Base-by-base conservation (phyloP, 2,797 vertebrate species). In the Sebastes hubbsi region DNA sequence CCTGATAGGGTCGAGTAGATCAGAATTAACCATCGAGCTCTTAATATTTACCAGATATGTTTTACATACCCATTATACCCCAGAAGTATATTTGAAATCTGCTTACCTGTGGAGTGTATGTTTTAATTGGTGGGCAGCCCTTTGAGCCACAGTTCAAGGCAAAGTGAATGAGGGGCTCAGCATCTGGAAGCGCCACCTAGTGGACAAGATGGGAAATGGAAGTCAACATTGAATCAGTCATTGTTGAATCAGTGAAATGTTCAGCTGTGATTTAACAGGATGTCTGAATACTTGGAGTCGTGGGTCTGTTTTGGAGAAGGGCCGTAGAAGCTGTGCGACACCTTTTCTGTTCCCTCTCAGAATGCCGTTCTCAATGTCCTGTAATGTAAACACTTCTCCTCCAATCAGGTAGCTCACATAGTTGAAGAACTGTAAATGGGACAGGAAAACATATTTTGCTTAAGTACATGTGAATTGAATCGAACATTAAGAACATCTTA, bases 351-450 rank as follows among this genome's bases (percentile, higher is more conserved):
- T 97, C 38, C 95, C 96, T 69, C 96, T 91, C 46, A 96, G 92
- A 16, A 97, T 93, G 0, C 96, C 96, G 12, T 97, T 96, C 88
- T 96, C 96, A 61, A 97, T 96, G 86, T 96, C 96, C 91, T 96
- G 96, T 63, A 96, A 83, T 2, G 96, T 96, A 88, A 95, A 97
- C 58, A 96, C 94, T 75, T 96, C 95, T 52, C 96, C 96, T 80
- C 96, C 96, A 84, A 97, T 97, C 81, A 96, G 90, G 92, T 96
- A 97, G 89, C 96, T 97, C 84, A 96, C 96, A 54, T 95, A 96
- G 88, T 96, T 97, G 74, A 96, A 96, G 90, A 96, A 96, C 96
- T 96, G 62, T 3, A 72, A 61, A 72, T 3, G 25, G 27, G 8
- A 72, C 4, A 72, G 7, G 77, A 18, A 80, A 0, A 13, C 22